phyloP scores from a whole-genome alignment of 2,888 invertebrate genomes.

The Dichetophora obliterata region DNA sequence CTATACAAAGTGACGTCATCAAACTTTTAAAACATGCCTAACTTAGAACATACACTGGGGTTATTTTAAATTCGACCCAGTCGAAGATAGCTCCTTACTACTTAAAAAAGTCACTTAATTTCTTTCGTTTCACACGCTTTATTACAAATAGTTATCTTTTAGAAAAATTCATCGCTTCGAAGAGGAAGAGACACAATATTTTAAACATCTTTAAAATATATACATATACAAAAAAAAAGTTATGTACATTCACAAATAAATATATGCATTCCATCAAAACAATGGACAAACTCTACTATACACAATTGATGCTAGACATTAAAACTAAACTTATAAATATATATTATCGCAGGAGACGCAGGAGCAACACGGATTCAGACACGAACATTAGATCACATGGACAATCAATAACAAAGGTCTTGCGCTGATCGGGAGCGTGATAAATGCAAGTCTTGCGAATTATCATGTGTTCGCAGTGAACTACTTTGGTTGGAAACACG shows the following conservation, averaged over 20 bases:
- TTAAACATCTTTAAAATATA: constrained; percentile 33
- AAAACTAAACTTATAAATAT: constrained; percentile 23
- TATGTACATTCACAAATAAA: constrained; percentile 32
- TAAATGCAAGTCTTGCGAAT: background rate
- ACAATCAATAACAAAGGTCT: background rate
- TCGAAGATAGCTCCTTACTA: no score
- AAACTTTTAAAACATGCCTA: no score
- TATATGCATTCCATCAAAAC: constrained; percentile 4
- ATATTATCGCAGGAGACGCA: background rate
- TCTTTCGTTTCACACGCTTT: constrained; percentile 3
- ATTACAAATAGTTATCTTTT: constrained; percentile 14
- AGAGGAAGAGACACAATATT: background rate
- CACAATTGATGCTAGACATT: constrained; percentile 30
- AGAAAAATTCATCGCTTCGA: constrained; percentile 10
- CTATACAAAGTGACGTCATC: no score
- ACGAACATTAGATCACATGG: background rate
- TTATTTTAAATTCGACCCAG: no score
- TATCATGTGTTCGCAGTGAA: constrained; percentile 41
- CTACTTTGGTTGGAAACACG: constrained; percentile 53
- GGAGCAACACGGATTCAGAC: background rate
- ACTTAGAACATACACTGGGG: no score
- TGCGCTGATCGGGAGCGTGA: constrained; percentile 1
- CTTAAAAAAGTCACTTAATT: background rate
- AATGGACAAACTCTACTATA: constrained; percentile 19
- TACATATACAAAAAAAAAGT: constrained; percentile 1